Evolutionary conservation across 2,888 invertebrate genomes (phyloP).

Genomic region (Caenorhabditis parvicauda): DNA sequence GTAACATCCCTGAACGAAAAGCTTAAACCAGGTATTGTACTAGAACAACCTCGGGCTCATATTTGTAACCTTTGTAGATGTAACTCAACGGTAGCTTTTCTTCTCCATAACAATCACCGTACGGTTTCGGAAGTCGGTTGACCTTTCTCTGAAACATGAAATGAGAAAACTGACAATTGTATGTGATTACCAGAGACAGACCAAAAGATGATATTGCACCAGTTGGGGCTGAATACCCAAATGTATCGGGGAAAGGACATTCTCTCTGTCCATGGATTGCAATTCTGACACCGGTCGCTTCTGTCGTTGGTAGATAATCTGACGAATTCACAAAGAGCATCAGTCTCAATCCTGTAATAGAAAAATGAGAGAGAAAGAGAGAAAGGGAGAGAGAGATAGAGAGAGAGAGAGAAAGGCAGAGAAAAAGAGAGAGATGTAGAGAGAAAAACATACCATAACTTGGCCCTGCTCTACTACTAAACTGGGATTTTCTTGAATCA

Average conservation of each 20-base stretch:
- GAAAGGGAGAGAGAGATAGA: too few relatives aligned
- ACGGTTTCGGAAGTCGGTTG: constrained; percentile 38
- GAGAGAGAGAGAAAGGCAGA: too few relatives aligned
- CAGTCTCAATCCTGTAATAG: constrained; percentile 50
- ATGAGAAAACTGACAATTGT: too few relatives aligned
- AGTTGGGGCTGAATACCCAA: constrained; percentile 59
- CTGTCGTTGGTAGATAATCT: constrained; percentile 61
- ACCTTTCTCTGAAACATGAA: constrained; percentile 49
- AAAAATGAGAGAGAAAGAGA: too few relatives aligned
- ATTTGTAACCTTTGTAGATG: constrained; percentile 57
- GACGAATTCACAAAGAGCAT: constrained; percentile 59
- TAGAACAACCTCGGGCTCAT: constrained; percentile 53
- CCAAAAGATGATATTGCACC: constrained; percentile 57
- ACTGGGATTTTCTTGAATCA: constrained; percentile 28
- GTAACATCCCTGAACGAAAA: constrained; percentile 50
- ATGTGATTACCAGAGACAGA: constrained; percentile 40
- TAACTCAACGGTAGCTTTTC: constrained; percentile 32
- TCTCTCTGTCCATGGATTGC: constrained; percentile 58
- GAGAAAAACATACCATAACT: too few relatives aligned
- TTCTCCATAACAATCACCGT: constrained; percentile 38
- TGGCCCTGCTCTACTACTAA: constrained; percentile 56
- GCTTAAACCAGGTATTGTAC: background rate
- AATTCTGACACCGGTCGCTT: constrained; percentile 58
- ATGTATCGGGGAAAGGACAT: constrained; percentile 60
- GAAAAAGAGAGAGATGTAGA: too few relatives aligned